Evolutionary conservation across 64 coral and sea anemone genomes (phyloP).

Genomic region (Pocillopora damicornis): DNA sequence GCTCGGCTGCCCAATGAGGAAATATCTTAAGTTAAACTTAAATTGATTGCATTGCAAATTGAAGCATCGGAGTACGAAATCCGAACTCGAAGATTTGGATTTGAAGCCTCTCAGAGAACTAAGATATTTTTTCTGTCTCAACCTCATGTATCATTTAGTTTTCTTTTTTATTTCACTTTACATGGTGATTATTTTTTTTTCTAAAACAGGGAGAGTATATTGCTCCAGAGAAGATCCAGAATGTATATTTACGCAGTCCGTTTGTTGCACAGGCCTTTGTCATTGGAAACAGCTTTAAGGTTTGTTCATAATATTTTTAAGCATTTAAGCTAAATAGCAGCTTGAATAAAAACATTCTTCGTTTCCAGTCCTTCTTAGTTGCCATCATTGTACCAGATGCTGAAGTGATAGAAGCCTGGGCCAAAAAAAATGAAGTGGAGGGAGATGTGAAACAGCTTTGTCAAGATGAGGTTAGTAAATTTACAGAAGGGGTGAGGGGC

Average conservation of each 20-base stretch:
- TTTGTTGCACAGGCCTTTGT: constrained; percentile 72
- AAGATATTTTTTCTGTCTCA: too few species aligned
- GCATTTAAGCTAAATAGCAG: not conserved
- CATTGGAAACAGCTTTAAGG: constrained; percentile 70
- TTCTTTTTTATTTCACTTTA: not conserved
- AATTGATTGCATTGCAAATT: too few species aligned
- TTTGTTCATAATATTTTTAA: not conserved
- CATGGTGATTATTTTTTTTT: not conserved
- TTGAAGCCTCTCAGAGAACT: too few species aligned
- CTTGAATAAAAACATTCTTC: not conserved
- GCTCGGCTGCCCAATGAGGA: too few species aligned
- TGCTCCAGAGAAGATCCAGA: constrained; percentile 78
- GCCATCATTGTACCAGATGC: constrained; percentile 73
- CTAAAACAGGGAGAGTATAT: constrained; percentile 67
- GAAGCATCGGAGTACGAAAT: too few species aligned
- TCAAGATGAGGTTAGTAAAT: constrained; percentile 54
- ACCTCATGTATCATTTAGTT: too few species aligned
- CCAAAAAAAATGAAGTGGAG: constrained; percentile 29
- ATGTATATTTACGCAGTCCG: constrained; percentile 56
- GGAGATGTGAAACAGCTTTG: constrained; percentile 59
- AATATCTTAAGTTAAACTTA: too few species aligned
- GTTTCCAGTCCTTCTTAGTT: constrained; percentile 57
- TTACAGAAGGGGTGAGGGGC: too few species aligned
- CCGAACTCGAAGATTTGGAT: too few species aligned
- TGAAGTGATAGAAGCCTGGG: constrained; percentile 61